A percentile compares a stretch with the other conserved stretches of the same genome.
Conservation (phyloP, 2,113 vertebrate species). For the Nothoprocta perdicaria region DNA sequence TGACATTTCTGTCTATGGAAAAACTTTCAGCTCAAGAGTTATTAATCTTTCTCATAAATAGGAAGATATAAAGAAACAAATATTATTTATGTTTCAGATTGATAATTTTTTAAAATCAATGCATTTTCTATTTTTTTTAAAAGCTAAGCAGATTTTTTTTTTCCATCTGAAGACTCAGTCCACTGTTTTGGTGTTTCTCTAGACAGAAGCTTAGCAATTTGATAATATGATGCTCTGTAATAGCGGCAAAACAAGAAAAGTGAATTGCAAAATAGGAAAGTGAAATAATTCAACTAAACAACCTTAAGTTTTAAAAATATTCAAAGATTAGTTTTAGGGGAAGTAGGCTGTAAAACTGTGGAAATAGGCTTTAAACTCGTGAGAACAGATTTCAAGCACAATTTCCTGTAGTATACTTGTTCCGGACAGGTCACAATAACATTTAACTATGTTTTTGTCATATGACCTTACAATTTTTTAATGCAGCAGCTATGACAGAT, state of each 20-base stretch:
- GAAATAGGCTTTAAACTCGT: not conserved
- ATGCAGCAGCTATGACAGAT: not conserved
- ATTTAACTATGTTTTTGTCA: not conserved
- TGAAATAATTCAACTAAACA: not conserved
- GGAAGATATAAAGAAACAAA: not conserved
- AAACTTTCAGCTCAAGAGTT: not conserved
- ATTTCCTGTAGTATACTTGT: not conserved
- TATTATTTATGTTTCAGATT: not conserved
- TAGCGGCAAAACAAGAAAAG: not conserved
- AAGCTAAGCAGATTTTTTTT: not conserved
- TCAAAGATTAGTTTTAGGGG: not conserved
- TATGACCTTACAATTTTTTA: not conserved
- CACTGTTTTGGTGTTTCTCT: not conserved
- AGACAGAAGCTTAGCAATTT: not conserved
- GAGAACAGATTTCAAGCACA: not conserved
- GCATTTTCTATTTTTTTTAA: not conserved
- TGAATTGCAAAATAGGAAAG: not conserved
- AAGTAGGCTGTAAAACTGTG: not conserved
- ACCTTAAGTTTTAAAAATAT: not conserved
- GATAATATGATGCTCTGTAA: not conserved
- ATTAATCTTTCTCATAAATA: not conserved
- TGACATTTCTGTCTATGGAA: not conserved
- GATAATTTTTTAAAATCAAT: not conserved
- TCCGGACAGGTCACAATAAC: not conserved
- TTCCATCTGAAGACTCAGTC: not conserved